phyloP scores from a whole-genome alignment of 2,888 invertebrate genomes.

The Hydriomena furcata region DNA sequence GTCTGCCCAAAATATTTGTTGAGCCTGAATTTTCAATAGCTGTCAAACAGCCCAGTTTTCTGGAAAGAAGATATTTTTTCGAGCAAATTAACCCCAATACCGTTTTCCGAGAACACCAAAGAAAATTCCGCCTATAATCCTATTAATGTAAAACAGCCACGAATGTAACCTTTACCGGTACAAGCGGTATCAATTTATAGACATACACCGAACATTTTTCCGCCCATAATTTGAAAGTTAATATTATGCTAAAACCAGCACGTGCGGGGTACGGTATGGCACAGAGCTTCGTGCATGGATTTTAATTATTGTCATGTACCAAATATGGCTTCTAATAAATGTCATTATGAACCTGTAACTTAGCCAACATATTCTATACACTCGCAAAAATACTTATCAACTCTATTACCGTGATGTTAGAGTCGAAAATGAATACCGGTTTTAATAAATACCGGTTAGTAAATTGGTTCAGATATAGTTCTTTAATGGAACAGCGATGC shows the following conservation, averaged over 20 bases:
- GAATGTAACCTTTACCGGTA: slow-evolving; percentile 25
- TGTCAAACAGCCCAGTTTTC: too few species aligned
- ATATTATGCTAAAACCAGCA: slow-evolving; percentile 71
- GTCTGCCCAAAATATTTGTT: background rate
- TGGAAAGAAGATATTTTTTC: background rate
- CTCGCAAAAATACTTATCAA: slow-evolving; percentile 11
- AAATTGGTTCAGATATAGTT: slow-evolving; percentile 64
- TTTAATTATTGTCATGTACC: slow-evolving; percentile 83
- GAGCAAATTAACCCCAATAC: slow-evolving; percentile 2
- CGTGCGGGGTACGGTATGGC: slow-evolving; percentile 76
- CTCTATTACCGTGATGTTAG: slow-evolving; percentile 25
- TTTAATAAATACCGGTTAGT: slow-evolving; percentile 16
- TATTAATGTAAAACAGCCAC: slow-evolving; percentile 13
- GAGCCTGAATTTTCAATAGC: too few species aligned
- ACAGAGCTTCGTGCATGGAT: slow-evolving; percentile 79
- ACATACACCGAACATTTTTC: slow-evolving; percentile 53
- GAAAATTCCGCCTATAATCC: slow-evolving; percentile 17
- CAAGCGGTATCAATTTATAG: slow-evolving; percentile 38
- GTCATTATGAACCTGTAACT: slow-evolving; percentile 76
- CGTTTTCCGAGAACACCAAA: slow-evolving; percentile 15
- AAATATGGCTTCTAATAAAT: slow-evolving; percentile 81
- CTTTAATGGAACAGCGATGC: slow-evolving; percentile 76
- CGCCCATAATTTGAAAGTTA: slow-evolving; percentile 63
- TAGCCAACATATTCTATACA: slow-evolving; percentile 42
- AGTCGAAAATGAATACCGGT: slow-evolving; percentile 30